Conservation (phyloP, 2,888 invertebrate species). For the Mongoloraphidia duomilia region DNA sequence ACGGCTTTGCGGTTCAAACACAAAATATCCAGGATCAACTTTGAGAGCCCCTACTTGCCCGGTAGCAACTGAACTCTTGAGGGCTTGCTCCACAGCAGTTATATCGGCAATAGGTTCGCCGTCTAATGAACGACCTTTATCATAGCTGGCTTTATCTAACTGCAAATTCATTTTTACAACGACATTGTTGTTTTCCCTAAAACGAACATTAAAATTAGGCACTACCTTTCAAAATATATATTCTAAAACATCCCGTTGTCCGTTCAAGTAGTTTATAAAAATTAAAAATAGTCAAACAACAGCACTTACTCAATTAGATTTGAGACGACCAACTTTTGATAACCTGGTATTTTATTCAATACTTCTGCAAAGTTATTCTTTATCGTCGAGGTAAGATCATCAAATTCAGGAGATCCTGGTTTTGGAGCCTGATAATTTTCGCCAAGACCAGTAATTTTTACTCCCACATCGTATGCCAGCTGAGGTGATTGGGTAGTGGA, state of each 20-base stretch:
- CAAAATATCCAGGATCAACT: conserved; percentile 68
- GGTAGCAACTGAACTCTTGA: conserved; percentile 52
- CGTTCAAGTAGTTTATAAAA: not conserved
- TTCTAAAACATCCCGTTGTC: not conserved
- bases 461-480: conserved; percentile 51
- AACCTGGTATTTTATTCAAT: conserved; percentile 52
- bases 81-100: conserved; percentile 33
- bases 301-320: conserved; percentile 52
- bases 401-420: conserved; percentile 57
- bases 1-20: conserved; percentile 58
- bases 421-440: conserved; percentile 62
- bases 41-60: conserved; percentile 66
- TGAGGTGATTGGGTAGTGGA: conserved; percentile 49
- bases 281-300: conserved; percentile 4
- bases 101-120: conserved; percentile 20
- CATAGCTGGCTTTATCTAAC: conserved; percentile 53
- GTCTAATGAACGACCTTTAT: conserved; percentile 38
- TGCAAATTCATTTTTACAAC: conserved; percentile 63
- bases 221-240: not conserved
- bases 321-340: conserved; percentile 51
- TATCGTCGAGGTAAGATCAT: conserved; percentile 50
- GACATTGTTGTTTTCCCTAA: conserved; percentile 47
- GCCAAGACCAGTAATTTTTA: conserved; percentile 61
- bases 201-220: conserved; percentile 5
- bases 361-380: conserved; percentile 47